phyloP scores from a whole-genome alignment of 2,888 invertebrate genomes.

The Troides helena region DNA sequence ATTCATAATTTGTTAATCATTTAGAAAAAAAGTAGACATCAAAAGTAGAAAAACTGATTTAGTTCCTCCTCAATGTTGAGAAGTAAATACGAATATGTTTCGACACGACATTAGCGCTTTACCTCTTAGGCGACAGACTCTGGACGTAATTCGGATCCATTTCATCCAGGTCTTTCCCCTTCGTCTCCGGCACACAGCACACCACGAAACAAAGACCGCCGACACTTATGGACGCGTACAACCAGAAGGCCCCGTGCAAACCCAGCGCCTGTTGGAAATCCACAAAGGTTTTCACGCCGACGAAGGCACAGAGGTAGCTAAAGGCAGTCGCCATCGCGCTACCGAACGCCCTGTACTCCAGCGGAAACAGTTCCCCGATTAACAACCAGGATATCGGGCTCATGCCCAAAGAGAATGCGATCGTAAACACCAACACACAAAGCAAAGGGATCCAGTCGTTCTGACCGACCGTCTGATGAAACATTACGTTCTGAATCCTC shows the following conservation, averaged over 20 bases:
- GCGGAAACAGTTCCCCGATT: slow-evolving; percentile 90
- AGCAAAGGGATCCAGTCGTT: slow-evolving; percentile 91
- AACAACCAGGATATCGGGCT: slow-evolving; percentile 93
- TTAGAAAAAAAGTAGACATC: no score
- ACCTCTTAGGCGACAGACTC: slow-evolving; percentile 71
- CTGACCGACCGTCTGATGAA: slow-evolving; percentile 78
- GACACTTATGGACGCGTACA: slow-evolving; percentile 91
- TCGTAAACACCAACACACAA: slow-evolving; percentile 90
- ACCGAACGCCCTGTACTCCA: slow-evolving; percentile 91
- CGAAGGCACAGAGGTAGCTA: slow-evolving; percentile 92
- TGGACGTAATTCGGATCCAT: slow-evolving; percentile 87
- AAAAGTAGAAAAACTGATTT: no score
- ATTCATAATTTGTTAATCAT: no score
- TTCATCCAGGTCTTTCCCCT: slow-evolving; percentile 93
- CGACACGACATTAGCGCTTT: slow-evolving; percentile 38
- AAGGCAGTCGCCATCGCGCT: slow-evolving; percentile 92
- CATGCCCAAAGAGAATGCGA: slow-evolving; percentile 92
- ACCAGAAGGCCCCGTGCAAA: slow-evolving; percentile 92
- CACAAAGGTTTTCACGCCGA: slow-evolving; percentile 92
- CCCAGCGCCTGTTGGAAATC: slow-evolving; percentile 89
- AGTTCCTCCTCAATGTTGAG: background rate
- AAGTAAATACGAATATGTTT: slow-evolving; percentile 12
- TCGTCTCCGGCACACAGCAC: slow-evolving; percentile 94
- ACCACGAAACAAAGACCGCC: slow-evolving; percentile 91
- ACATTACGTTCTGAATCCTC: slow-evolving; percentile 73